Conservation (phyloP, 1,140 invertebrate species). For the Anthonomus grandis region DNA sequence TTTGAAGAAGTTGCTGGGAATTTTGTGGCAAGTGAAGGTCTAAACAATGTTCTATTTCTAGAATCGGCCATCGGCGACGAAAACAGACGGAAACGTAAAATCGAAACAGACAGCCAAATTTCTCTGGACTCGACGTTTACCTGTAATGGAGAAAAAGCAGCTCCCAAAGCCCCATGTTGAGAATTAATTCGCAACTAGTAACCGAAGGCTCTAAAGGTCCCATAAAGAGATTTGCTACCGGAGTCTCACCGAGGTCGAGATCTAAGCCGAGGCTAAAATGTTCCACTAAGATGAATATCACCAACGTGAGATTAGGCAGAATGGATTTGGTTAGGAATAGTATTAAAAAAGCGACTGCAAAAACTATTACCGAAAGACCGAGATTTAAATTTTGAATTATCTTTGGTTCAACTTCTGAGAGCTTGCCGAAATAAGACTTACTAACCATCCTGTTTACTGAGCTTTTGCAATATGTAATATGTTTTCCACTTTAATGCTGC, state of each 20-base stretch:
- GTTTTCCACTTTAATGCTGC: too few relatives aligned
- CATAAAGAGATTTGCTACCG: conserved; percentile 12
- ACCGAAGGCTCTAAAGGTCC: conserved; percentile 29
- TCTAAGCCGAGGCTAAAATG: conserved; percentile 1
- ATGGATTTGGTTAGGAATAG: background rate
- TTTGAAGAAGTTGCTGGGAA: conserved; percentile 23
- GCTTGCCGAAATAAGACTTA: too few relatives aligned
- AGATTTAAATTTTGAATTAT: too few relatives aligned
- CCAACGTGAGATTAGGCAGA: background rate
- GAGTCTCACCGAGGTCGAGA: background rate
- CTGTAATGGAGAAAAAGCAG: background rate
- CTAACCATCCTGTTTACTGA: too few relatives aligned
- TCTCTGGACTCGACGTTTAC: conserved; percentile 20
- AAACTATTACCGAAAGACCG: background rate
- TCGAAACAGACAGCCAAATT: conserved; percentile 7
- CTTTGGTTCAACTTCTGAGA: too few relatives aligned
- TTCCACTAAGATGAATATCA: conserved; percentile 15
- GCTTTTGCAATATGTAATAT: too few relatives aligned
- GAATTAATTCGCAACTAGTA: too few relatives aligned
- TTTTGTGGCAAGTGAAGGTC: background rate
- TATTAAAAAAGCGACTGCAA: background rate
- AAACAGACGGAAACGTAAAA: conserved; percentile 23
- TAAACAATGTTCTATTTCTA: background rate
- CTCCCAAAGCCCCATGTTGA: background rate
- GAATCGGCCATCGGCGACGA: background rate